A percentile compares a stretch with the other conserved stretches of the same genome.
Conservation (phyloP, 2,797 vertebrate species). For the Luscinia megarhynchos region DNA sequence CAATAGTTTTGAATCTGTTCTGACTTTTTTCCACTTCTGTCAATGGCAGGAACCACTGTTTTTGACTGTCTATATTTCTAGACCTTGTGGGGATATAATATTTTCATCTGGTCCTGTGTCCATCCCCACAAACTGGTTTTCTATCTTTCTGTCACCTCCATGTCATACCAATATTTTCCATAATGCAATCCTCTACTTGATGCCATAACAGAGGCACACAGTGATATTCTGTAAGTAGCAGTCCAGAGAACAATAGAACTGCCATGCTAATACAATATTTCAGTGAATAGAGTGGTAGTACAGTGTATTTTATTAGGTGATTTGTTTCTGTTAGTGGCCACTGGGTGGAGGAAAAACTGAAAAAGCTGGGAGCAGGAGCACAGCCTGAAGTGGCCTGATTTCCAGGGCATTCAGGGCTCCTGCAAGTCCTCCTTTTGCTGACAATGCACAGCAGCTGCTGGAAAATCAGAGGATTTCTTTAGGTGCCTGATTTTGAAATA, state of each 20-base stretch:
- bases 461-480: neutral
- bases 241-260: neutral
- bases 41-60: neutral
- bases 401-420: conserved; percentile 12
- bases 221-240: neutral
- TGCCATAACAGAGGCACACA: neutral
- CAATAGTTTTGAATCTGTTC: neutral
- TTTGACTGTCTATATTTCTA: neutral
- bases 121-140: neutral
- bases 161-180: fast-evolving
- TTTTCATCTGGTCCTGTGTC: neutral
- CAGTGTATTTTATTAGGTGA: neutral
- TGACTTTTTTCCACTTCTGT: neutral
- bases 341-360: conserved; percentile 66
- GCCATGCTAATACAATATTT: neutral
- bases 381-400: conserved; percentile 25
- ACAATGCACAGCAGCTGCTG: neutral
- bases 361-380: neutral
- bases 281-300: neutral
- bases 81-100: neutral
- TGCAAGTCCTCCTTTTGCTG: neutral
- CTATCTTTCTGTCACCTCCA: neutral
- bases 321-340: conserved; percentile 55
- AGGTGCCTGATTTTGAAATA: neutral
- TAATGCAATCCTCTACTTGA: neutral